Evolutionary conservation across 2,888 invertebrate species (phyloP), one percentile per base, ranked within the genome.

Genomic region (Synanthedon andrenaeformis): DNA sequence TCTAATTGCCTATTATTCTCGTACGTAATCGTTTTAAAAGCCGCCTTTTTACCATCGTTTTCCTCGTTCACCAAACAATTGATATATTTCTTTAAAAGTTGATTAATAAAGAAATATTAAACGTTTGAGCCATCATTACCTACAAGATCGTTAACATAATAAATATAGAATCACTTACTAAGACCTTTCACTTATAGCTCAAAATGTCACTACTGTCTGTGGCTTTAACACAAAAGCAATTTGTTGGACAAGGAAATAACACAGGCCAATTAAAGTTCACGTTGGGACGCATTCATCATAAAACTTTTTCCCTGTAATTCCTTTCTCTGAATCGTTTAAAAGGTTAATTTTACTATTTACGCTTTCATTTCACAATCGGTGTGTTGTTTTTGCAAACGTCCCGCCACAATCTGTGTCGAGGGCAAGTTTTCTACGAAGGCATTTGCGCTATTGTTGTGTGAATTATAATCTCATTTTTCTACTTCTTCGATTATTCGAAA

Each of bases 261-360:
- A 70, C 69, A 70, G 60, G 62, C 66, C 73, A 73, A 73, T 74
- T 75, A 72, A 70, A 70, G 64, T 66, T 60, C 70, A 67, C 69
- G 72, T 71, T 73, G 69, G 69, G 69, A 62, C 67, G 68, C 74
- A 75, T 77, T 75, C 68, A 74, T 74, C 69, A 72, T 66, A 64
- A 57, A 53, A 59, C 57, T 58, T 61, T 55, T 58, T 60, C 66
- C 66, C 66, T 61, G 60, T 62, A 67, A 64, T 64, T 58, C 58
- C 67, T 68, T 64, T 65, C 68, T 67, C 63, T 62, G 64, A 56
- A 64, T 62, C 61, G 58, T 72, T 72, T 67, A 66, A 65, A 74
- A 70, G 70, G 70, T 67, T 73, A 74, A 74, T 73, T 66, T 62
- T 65, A 66, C 64, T 65, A 72, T 67, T 61, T 61, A 63, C 68